These are phyloP conservation scores for Syrphus vitripennis DNA, from an alignment of 2,888 invertebrate genomes.

Conservation along the genomic window DNA sequence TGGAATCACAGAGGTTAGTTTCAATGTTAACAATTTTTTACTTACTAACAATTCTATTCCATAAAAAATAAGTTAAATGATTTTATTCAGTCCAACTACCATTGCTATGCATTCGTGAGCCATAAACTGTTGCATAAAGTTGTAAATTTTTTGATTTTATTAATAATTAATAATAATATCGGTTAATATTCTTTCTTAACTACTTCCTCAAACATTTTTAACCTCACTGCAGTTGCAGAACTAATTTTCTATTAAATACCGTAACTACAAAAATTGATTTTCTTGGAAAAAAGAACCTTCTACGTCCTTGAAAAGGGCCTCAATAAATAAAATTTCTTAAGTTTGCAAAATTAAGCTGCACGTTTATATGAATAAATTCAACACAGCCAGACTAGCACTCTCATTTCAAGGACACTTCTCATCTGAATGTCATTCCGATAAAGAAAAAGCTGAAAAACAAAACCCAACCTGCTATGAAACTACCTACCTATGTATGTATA, in stretches of 20 bases:
- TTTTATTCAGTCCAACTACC: not conserved
- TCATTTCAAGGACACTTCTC: conserved; percentile 43
- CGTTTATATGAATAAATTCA: conserved; percentile 35
- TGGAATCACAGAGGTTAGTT: conserved; percentile 90
- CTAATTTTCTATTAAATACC: not conserved
- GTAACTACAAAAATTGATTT: too few species aligned
- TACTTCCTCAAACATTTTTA: too few species aligned
- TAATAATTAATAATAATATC: too few species aligned
- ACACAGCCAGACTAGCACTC: conserved; percentile 6
- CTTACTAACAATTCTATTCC: too few species aligned
- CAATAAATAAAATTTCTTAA: not conserved
- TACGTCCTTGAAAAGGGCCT: not conserved
- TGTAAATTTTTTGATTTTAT: too few species aligned
- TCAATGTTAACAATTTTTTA: not conserved
- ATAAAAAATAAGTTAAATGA: not conserved
- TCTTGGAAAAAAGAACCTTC: not conserved
- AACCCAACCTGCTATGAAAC: conserved; percentile 40
- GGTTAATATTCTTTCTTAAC: too few species aligned
- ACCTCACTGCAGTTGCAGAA: too few species aligned
- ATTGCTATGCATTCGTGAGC: not conserved
- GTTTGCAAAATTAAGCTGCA: not conserved
- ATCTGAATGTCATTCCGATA: conserved; percentile 45
- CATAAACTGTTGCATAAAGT: not conserved
- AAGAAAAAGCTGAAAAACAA: not conserved
- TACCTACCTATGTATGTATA: not conserved